Evolutionary conservation across 2,888 invertebrate species (phyloP).

Genomic region (Azorinus chamasolen): DNA sequence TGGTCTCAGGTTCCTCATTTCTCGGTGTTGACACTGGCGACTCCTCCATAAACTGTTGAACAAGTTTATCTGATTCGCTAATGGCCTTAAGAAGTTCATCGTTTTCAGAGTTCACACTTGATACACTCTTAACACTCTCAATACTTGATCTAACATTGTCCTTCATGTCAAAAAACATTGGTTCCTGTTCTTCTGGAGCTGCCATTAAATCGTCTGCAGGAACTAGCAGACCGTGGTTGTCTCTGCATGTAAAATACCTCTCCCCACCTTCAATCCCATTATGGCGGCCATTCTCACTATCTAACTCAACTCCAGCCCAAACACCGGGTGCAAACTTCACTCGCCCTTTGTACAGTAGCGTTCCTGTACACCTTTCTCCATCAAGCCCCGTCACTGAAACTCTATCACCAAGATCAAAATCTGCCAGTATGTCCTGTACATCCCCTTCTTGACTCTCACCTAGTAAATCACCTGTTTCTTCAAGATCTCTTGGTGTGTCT

Average conservation of each 20-base stretch:
- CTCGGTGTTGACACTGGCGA: slow-evolving; percentile 47
- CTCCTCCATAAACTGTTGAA: slow-evolving; percentile 59
- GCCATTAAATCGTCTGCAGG: slow-evolving; percentile 73
- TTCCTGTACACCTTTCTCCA: slow-evolving; percentile 64
- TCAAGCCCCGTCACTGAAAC: slow-evolving; percentile 75
- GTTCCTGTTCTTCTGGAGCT: slow-evolving; percentile 38
- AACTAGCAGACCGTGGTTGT: slow-evolving; percentile 77
- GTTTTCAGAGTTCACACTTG: slow-evolving; percentile 52
- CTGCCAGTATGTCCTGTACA: slow-evolving; percentile 67
- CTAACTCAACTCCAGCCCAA: slow-evolving; percentile 82
- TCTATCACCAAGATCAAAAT: slow-evolving; percentile 76
- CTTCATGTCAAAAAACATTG: not conserved
- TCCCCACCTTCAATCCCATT: slow-evolving; percentile 75
- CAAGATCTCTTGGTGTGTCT: slow-evolving; percentile 47
- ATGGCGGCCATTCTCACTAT: slow-evolving; percentile 74
- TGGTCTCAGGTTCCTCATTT: slow-evolving; percentile 12
- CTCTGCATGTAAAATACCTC: slow-evolving; percentile 76
- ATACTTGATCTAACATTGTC: slow-evolving; percentile 54
- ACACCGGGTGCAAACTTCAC: slow-evolving; percentile 80
- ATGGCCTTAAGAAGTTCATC: slow-evolving; percentile 64
- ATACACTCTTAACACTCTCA: slow-evolving; percentile 46
- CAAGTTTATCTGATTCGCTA: slow-evolving; percentile 62
- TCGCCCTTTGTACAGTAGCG: slow-evolving; percentile 78
- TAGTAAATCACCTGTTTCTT: not conserved
- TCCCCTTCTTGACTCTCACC: slow-evolving; percentile 18